phyloP scores from a whole-genome alignment of 2,888 invertebrate species.

The Trachelus iudaicus region DNA sequence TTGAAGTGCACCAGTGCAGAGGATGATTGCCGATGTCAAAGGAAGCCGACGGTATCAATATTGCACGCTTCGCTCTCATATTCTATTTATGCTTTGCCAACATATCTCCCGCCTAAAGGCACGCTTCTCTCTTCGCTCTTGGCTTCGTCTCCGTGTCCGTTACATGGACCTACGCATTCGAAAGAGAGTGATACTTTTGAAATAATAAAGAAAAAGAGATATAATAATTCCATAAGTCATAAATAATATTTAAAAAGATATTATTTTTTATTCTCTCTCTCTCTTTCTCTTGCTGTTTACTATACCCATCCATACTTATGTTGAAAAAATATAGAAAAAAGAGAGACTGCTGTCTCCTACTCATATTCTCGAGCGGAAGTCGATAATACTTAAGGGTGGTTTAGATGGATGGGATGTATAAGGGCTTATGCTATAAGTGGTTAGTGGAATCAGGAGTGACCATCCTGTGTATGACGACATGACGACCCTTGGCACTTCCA shows the following conservation, averaged over 20 bases:
- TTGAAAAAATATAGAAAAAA: neutral
- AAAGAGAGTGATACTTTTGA: neutral
- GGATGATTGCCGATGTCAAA: conserved; percentile 53
- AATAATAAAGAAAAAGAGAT: neutral
- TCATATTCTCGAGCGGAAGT: neutral
- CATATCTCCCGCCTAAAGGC: neutral
- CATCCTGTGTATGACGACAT: neutral
- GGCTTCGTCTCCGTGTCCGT: neutral
- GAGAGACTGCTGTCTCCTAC: neutral
- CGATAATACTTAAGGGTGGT: neutral
- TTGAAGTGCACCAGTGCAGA: conserved; percentile 46
- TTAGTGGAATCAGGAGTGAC: neutral
- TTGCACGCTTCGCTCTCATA: conserved; percentile 5
- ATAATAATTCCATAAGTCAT: neutral
- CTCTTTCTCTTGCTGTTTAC: neutral
- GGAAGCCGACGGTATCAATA: conserved; percentile 34
- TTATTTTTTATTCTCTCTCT: neutral
- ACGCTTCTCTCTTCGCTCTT: neutral
- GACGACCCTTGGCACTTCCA: neutral
- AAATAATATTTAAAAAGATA: neutral
- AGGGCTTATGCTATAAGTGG: neutral
- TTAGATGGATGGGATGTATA: neutral
- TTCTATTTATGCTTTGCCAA: conserved; percentile 6
- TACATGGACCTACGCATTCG: neutral
- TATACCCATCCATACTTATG: neutral